Base-by-base conservation (phyloP, 2,797 vertebrate genomes). In the Chlorospingus semifuscus region DNA sequence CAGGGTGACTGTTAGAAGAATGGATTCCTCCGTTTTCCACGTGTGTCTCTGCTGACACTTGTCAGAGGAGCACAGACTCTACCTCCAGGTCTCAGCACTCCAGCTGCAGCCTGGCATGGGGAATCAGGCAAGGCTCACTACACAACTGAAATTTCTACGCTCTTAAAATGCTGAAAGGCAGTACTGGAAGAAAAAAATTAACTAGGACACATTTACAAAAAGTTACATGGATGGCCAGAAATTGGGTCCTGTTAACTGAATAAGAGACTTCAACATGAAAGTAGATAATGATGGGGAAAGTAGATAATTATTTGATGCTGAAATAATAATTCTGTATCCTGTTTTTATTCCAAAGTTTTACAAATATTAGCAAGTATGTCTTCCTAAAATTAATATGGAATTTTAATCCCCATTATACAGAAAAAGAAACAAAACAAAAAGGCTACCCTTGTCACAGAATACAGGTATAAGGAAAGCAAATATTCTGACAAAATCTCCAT, bases 1-100 rank as follows among this genome's bases (percentile, higher is more conserved):
- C 93, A 75, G 95, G 96, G 90, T 50, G 86, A 94, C 88, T 94
- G 80, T 52, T 86, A 26, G 27, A 60, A 36, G 44, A 91, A 75
- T 22, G 50, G 86, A 81, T 94, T 95, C 65, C 72, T 83, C 90
- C 88, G 42, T 23, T 90, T 65, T 6, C 90, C 83, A 75, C 83
- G 39, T 12, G 47, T 15, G 76, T 89, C 93, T 91, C 76, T 77
- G 39, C 13, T 90, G 92, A 94, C 95, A 89, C 80, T 83, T 88
- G 85, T 93, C 90, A 86, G 90, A 41, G 18, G 41, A 90, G 80
- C 49, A 60, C 17, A 56, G 4, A 24, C 41, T 64, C 65, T n/a
- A 22, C 46, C 5, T 10, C 60, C 92, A 91, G 86, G 80, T 57
- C 92, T 86, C 72, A 69, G 27, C 36, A 8, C 2, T 36, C 20